Percentiles rank a stretch among this genome's conserved stretches.
Evolutionary conservation across 2,888 invertebrate species (phyloP).

Genomic region (Spilosoma lubricipeda): DNA sequence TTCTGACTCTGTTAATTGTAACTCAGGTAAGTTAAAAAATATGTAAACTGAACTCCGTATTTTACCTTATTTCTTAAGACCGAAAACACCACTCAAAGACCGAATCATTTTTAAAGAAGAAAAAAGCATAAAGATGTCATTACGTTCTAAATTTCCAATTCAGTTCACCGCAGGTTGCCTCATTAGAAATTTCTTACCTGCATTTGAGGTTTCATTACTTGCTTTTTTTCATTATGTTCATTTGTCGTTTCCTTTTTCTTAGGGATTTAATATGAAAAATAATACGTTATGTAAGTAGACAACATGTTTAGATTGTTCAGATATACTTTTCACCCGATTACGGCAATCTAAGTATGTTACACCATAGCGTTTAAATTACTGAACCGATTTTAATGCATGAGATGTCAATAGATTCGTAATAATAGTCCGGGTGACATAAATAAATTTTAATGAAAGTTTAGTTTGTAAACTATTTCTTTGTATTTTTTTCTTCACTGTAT

Average conservation of each 20-base stretch:
- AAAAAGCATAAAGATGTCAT: conserved; percentile 12
- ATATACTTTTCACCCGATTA: not conserved
- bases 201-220: not conserved
- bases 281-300: not conserved
- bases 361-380: too few relatives aligned
- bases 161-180: conserved; percentile 15
- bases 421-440: too few relatives aligned
- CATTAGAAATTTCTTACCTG: conserved; percentile 2
- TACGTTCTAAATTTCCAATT: conserved; percentile 12
- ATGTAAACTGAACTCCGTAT: not conserved
- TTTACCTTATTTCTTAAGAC: not conserved
- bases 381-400: too few relatives aligned
- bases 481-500: not conserved
- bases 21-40: not conserved
- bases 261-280: not conserved
- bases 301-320: not conserved
- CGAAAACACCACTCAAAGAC: not conserved
- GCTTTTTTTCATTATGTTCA: conserved; percentile 1
- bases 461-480: too few relatives aligned
- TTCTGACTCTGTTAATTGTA: too few relatives aligned
- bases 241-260: not conserved
- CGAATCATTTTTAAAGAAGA: not conserved
- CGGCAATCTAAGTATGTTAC: too few relatives aligned
- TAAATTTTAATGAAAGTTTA: too few relatives aligned
- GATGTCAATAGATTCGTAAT: too few relatives aligned